Evolutionary conservation across 2,888 invertebrate genomes (phyloP), one percentile per base, ranked within the genome.

Genomic region (Sinodicranocentrus sp.): DNA sequence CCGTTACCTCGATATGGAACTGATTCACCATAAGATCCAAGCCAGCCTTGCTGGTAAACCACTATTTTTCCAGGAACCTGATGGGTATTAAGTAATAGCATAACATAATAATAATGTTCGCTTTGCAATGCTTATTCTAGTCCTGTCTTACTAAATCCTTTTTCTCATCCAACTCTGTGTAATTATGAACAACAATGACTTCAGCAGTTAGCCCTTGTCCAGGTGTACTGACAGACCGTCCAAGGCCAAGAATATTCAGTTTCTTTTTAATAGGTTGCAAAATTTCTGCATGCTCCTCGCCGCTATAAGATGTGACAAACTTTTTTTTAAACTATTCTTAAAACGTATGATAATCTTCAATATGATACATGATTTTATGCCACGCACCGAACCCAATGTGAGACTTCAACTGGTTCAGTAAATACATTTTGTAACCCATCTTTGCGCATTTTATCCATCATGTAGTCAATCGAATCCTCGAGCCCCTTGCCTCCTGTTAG

Each of bases 1-100:
- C 95, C 95, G 33, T 90, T 89, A 1, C 91, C 89, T 89, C 96
- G 92, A 89, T 95, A 96, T 65, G 89, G 48, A 10, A 28, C 23
- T 17, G 39, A 79, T 2, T 44, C 52, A 0, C 84, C 84, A 26
- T 84, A 84, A n/a, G 61, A 63, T 28, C 77, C 83, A 0, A 72
- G 33, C 84, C 76, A 84, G 1, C 75, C 84, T 82, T 82, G 72
- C 52, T 85, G 82, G 39, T 68, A 85, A 0, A 85, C 82, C 1
- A 85, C 73, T 15, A 85, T 85, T 68, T 85, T 85, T 26, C 77
- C 85, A 13, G 28, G 52, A 1, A 68, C 54, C 76, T 76, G 33
- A n/a, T 5, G 10, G n/a, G n/a, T n/a, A n/a, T n/a, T n/a, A n/a
- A n/a, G n/a, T n/a, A 52, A 13, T 2, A 10, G 6, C 39, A 61